Conservation (phyloP, 2,113 vertebrate species). For the Suricata suricatta region DNA sequence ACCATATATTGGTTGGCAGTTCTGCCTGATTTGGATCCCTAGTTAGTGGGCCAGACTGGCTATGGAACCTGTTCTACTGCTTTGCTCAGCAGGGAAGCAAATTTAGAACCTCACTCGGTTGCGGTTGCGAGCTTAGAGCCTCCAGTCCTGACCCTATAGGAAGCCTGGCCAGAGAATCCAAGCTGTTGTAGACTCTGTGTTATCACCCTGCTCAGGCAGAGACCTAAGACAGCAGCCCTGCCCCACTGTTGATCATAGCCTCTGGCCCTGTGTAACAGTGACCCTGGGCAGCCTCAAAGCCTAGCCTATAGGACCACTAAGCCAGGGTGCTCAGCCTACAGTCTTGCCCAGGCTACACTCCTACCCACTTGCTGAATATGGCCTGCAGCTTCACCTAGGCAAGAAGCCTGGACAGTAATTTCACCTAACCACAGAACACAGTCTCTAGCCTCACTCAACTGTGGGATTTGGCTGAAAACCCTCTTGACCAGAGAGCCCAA, state of each 20-base stretch:
- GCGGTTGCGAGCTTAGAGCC: background rate
- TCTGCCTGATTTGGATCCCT: background rate
- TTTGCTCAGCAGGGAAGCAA: background rate
- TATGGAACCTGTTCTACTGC: background rate
- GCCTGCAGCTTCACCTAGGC: background rate
- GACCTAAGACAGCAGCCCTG: background rate
- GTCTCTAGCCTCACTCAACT: background rate
- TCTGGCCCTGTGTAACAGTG: background rate
- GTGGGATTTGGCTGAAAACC: background rate
- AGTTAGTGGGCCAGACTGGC: background rate
- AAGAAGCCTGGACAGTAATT: background rate
- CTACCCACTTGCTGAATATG: background rate
- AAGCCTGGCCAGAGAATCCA: background rate
- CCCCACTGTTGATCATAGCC: background rate
- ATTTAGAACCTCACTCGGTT: background rate
- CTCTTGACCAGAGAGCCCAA: background rate
- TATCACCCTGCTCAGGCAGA: background rate
- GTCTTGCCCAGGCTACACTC: background rate
- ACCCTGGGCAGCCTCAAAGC: background rate
- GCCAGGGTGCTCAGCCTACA: background rate
- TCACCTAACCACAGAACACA: too few species aligned
- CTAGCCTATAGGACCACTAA: background rate
- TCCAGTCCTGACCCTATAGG: background rate
- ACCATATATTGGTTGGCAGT: background rate
- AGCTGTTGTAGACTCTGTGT: background rate